phyloP scores from a whole-genome alignment of 2,113 vertebrate species.

The Crotalus horridus region DNA sequence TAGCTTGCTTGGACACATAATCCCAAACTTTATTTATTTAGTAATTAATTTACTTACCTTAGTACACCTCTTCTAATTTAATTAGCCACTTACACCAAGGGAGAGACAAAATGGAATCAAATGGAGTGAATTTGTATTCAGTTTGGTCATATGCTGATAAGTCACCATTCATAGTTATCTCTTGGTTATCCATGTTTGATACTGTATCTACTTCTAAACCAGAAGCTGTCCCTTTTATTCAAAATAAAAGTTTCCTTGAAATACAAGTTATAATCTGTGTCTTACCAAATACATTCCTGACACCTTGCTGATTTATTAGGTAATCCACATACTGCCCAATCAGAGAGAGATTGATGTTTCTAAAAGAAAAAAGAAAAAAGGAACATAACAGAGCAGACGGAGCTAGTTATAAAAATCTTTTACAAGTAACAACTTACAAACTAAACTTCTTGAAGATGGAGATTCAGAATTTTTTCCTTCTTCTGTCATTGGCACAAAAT shows the following conservation, averaged over 20 bases:
- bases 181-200: background rate
- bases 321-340: constrained; percentile 87
- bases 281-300: constrained; percentile 89
- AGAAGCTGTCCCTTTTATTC: background rate
- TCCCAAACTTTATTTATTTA: background rate
- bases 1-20: background rate
- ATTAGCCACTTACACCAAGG: background rate
- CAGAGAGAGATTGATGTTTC: constrained; percentile 80
- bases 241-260: background rate
- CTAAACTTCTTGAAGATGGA: background rate
- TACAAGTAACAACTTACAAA: background rate
- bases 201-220: background rate
- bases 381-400: background rate
- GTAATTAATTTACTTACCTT: too few relatives aligned
- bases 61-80: background rate
- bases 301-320: constrained; percentile 77
- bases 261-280: constrained; percentile 11
- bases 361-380: constrained; percentile 57
- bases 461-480: background rate
- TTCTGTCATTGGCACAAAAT: background rate
- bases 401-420: background rate
- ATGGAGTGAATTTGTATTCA: background rate
- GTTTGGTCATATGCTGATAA: background rate
- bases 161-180: background rate
- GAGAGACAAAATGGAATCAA: background rate